Evolutionary conservation across 1,140 invertebrate genomes (phyloP).

Genomic region (Bombus vancouverensis): DNA sequence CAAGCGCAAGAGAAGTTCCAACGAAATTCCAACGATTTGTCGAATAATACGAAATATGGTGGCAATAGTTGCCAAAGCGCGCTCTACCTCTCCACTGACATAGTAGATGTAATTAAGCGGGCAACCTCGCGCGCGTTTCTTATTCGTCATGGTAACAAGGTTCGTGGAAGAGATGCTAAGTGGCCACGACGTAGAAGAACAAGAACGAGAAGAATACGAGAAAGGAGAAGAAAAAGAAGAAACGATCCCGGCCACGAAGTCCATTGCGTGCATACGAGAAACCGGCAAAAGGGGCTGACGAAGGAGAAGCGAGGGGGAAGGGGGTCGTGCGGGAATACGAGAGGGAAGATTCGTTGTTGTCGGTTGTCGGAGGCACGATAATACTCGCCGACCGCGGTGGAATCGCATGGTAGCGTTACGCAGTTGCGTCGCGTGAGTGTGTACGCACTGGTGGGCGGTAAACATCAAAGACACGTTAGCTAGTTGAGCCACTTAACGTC

Average conservation of each 20-base stretch:
- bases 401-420: conserved; percentile 65
- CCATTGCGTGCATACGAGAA: conserved; percentile 64
- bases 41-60: neutral
- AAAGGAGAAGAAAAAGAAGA: neutral
- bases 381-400: conserved; percentile 42
- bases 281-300: neutral
- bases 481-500: conserved; percentile 80
- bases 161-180: conserved; percentile 79
- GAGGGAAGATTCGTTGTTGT: conserved; percentile 55
- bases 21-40: neutral
- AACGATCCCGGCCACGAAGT: conserved; percentile 36
- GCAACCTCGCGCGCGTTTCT: conserved; percentile 67
- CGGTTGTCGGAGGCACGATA: conserved; percentile 42
- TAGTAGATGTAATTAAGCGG: conserved; percentile 75
- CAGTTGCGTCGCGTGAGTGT: conserved; percentile 67
- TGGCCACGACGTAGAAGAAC: conserved; percentile 51
- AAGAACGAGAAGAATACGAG: neutral
- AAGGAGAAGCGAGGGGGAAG: neutral
- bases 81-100: conserved; percentile 38
- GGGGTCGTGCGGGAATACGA: conserved; percentile 12
- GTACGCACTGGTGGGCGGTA: conserved; percentile 67
- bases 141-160: conserved; percentile 77
- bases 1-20: neutral
- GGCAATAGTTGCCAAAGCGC: neutral
- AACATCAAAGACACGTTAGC: conserved; percentile 75